Percentiles rank a stretch among this genome's conserved stretches.
phyloP scores from a whole-genome alignment of 2,888 invertebrate genomes.

The Dascillus cervinus region DNA sequence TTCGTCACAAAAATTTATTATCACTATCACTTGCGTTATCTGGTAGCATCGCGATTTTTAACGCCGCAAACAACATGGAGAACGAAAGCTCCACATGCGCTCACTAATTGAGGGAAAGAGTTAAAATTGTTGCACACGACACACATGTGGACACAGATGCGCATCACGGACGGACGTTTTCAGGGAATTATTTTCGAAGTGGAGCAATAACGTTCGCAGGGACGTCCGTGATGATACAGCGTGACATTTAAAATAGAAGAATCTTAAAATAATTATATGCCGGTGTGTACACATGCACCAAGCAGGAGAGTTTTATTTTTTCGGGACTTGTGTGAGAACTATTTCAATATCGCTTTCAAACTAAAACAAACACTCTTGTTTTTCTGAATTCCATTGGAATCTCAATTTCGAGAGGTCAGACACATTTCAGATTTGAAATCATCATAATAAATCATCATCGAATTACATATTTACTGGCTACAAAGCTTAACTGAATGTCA shows the following conservation, averaged over 20 bases:
- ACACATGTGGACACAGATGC: constrained; percentile 13
- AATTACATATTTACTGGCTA: too few species aligned
- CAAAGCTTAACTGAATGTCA: too few species aligned
- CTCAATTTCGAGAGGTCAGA: constrained; percentile 11
- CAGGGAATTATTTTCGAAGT: constrained; percentile 8
- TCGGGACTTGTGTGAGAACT: too few species aligned
- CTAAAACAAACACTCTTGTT: constrained; percentile 2
- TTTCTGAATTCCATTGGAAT: too few species aligned
- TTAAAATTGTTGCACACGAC: constrained; percentile 23
- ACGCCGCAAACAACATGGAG: constrained; percentile 14
- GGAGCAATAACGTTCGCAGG: not conserved
- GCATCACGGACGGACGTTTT: constrained; percentile 14
- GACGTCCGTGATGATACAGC: constrained; percentile 7
- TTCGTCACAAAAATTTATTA: not conserved
- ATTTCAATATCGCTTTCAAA: constrained; percentile 9
- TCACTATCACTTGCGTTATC: too few species aligned
- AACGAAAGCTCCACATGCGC: constrained; percentile 14
- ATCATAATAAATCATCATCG: too few species aligned
- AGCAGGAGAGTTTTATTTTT: constrained; percentile 16
- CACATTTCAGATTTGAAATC: too few species aligned
- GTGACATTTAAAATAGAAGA: constrained; percentile 23
- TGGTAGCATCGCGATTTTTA: not conserved
- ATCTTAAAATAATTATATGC: constrained; percentile 29
- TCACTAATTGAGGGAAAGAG: constrained; percentile 22
- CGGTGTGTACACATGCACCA: constrained; percentile 10